These are phyloP conservation scores for Coleophora deauratella DNA, from an alignment of 2,888 invertebrate species.

Conservation along the genomic window DNA sequence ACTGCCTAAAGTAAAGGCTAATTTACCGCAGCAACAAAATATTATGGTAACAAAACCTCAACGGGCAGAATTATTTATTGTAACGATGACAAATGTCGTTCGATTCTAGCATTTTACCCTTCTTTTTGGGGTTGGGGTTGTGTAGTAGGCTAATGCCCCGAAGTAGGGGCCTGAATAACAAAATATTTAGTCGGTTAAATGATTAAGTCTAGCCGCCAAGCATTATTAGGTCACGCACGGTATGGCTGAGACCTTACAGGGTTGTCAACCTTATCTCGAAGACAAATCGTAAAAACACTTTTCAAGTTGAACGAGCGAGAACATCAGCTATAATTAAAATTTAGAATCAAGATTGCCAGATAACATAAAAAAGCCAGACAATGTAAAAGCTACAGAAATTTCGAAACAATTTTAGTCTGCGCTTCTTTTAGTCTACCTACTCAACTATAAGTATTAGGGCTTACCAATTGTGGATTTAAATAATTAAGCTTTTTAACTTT, in stretches of 20 bases:
- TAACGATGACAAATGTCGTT: conserved; percentile 8
- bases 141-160: conserved; percentile 18
- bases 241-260: conserved; percentile 22
- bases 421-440: no score
- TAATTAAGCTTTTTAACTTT: no score
- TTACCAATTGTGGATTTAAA: no score
- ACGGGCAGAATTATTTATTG: conserved; percentile 2
- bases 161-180: conserved; percentile 22
- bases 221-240: conserved; percentile 22
- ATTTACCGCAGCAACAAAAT: conserved; percentile 1
- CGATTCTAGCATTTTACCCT: conserved; percentile 6
- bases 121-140: conserved; percentile 10
- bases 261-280: no score
- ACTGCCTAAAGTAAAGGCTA: conserved; percentile 17
- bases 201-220: conserved; percentile 24
- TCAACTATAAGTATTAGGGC: no score
- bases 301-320: no score
- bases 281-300: no score
- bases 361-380: no score
- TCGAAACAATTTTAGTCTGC: no score
- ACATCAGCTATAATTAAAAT: no score
- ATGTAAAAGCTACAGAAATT: no score
- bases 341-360: no score
- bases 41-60: background rate
- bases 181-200: conserved; percentile 25